Conservation (phyloP, 2,113 vertebrate genomes). For the Tamias sibiricus region DNA sequence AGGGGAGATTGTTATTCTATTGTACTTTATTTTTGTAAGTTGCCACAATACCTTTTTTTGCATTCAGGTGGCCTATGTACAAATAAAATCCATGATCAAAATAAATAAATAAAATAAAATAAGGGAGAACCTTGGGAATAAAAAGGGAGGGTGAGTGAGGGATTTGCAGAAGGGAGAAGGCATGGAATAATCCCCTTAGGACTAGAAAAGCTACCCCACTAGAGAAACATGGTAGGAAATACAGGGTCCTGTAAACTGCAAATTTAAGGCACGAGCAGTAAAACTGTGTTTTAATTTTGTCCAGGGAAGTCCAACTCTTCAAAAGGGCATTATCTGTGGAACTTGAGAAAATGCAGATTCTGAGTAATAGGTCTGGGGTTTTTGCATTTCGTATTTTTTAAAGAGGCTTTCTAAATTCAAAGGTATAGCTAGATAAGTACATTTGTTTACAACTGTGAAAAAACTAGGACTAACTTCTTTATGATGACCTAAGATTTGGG, state of each 20-base stretch:
- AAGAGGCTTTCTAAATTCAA: conserved; percentile 59
- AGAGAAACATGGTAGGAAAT: background rate
- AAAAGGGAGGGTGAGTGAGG: background rate
- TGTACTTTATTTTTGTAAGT: no score
- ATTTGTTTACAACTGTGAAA: conserved; percentile 76
- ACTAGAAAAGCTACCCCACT: background rate
- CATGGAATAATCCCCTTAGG: background rate
- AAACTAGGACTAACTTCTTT: conserved; percentile 61
- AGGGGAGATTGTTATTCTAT: background rate
- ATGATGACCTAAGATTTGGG: conserved; percentile 53
- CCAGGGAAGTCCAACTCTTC: background rate
- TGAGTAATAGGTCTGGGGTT: background rate
- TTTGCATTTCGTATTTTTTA: background rate
- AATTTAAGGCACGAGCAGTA: background rate
- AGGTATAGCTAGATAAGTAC: conserved; percentile 64
- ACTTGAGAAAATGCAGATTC: background rate
- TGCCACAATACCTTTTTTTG: no score
- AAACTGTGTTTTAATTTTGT: background rate
- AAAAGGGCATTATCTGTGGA: background rate
- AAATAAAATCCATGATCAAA: no score
- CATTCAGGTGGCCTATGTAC: no score
- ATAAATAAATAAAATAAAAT: background rate
- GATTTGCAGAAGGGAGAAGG: background rate
- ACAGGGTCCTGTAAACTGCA: background rate
- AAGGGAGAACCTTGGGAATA: background rate